Evolutionary conservation across 2,113 vertebrate genomes (phyloP).

Genomic region (Prunella fulvescens): DNA sequence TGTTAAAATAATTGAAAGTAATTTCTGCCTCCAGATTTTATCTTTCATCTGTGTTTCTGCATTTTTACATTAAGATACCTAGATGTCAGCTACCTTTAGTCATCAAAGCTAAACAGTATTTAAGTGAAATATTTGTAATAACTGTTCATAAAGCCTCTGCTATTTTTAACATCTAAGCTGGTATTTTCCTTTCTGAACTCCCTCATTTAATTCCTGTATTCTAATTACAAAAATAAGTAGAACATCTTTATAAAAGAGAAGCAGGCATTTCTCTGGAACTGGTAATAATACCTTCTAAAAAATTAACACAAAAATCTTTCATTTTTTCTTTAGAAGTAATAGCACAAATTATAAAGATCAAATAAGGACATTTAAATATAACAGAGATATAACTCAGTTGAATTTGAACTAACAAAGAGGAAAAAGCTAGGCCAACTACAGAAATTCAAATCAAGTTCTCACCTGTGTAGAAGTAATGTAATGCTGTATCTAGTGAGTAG

Average conservation of each 20-base stretch:
- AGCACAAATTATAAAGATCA: background rate
- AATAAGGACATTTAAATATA: background rate
- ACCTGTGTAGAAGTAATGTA: background rate
- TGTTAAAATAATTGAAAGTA: background rate
- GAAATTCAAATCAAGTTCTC: background rate
- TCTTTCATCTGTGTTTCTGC: background rate
- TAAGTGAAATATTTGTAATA: background rate
- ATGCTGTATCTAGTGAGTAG: background rate
- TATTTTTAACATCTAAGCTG: background rate
- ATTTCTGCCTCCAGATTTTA: background rate
- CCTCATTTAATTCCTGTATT: background rate
- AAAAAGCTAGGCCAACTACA: rapidly evolving
- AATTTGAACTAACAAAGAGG: background rate
- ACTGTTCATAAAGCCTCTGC: background rate
- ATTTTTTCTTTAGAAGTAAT: background rate
- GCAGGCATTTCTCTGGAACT: background rate
- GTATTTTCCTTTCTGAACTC: background rate
- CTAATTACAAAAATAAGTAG: background rate
- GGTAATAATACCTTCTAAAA: background rate
- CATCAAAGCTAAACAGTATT: background rate
- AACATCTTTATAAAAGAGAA: background rate
- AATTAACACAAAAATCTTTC: background rate
- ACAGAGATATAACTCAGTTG: background rate
- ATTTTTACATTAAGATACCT: background rate
- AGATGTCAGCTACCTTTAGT: background rate